A percentile compares a stretch with the other conserved stretches of the same genome.
Evolutionary conservation across 2,888 invertebrate species (phyloP).

Genomic region (Drosophila incognita): DNA sequence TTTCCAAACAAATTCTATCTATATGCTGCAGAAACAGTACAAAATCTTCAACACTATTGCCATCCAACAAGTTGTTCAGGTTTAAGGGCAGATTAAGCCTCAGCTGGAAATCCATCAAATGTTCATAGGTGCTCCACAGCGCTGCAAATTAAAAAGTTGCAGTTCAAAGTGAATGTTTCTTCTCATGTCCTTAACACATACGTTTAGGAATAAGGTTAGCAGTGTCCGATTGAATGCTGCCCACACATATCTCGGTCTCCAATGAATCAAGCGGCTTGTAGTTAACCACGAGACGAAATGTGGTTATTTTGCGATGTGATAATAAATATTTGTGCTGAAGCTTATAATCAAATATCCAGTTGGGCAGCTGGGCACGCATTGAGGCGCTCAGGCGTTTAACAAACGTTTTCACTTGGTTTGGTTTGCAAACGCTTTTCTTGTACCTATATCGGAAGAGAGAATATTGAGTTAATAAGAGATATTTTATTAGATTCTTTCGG

Average conservation of each 20-base stretch:
- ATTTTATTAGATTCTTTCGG: neutral
- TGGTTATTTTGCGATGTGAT: constrained; percentile 41
- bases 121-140: constrained; percentile 60
- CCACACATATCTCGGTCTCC: constrained; percentile 52
- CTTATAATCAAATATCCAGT: constrained; percentile 76
- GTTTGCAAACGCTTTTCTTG: neutral
- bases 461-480: neutral
- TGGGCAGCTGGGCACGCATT: constrained; percentile 41
- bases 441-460: neutral
- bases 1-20: constrained; percentile 54
- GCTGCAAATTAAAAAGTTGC: neutral
- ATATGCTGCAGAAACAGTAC: constrained; percentile 56
- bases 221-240: constrained; percentile 25
- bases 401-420: constrained; percentile 27
- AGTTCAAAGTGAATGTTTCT: neutral
- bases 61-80: constrained; percentile 35
- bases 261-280: constrained; percentile 57
- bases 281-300: constrained; percentile 48
- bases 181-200: neutral
- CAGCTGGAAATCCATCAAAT: constrained; percentile 71
- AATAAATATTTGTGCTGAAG: constrained; percentile 54
- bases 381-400: constrained; percentile 38
- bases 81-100: constrained; percentile 68
- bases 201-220: constrained; percentile 2
- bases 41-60: constrained; percentile 45